Evolutionary conservation across 2,797 vertebrate species (phyloP).

Genomic region (Typhlichthys subterraneus): DNA sequence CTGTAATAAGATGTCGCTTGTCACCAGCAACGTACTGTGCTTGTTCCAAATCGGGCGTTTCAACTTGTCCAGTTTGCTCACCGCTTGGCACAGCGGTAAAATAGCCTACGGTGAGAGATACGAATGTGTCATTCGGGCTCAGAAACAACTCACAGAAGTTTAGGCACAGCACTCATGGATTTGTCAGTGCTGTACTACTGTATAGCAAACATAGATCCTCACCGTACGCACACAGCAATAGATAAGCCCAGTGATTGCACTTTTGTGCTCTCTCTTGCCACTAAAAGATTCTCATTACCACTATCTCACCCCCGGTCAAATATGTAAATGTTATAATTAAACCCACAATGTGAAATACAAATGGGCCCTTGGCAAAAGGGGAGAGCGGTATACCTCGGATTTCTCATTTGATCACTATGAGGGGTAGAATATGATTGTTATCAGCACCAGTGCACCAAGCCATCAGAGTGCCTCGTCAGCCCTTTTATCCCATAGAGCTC

Average conservation of each 20-base stretch:
- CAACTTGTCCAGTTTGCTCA: too few relatives aligned
- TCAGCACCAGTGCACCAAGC: constrained; percentile 22
- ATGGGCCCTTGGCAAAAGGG: constrained; percentile 25
- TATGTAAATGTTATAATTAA: constrained; percentile 53
- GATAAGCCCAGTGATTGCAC: constrained; percentile 9
- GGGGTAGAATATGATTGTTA: constrained; percentile 41
- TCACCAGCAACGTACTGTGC: too few relatives aligned
- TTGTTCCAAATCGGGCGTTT: too few relatives aligned
- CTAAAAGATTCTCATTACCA: constrained; percentile 44
- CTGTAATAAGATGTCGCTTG: too few relatives aligned
- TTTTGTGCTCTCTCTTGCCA: constrained; percentile 30
- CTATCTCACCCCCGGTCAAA: constrained; percentile 50
- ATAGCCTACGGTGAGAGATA: too few relatives aligned
- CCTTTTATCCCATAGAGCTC: not conserved
- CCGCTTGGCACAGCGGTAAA: too few relatives aligned
- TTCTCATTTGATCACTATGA: constrained; percentile 48
- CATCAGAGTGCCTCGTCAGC: constrained; percentile 39
- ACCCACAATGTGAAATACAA: constrained; percentile 36
- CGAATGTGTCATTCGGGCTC: too few relatives aligned
- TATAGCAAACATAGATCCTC: too few relatives aligned
- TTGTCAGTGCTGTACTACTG: too few relatives aligned
- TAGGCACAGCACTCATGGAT: too few relatives aligned
- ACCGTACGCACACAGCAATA: constrained; percentile 1
- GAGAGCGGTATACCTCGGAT: constrained; percentile 9
- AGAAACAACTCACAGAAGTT: too few relatives aligned